A percentile compares a stretch with the other conserved stretches of the same genome.
These are phyloP conservation scores for Apogon talboti DNA, from an alignment of 2,797 vertebrate genomes.

Conservation along the genomic window DNA sequence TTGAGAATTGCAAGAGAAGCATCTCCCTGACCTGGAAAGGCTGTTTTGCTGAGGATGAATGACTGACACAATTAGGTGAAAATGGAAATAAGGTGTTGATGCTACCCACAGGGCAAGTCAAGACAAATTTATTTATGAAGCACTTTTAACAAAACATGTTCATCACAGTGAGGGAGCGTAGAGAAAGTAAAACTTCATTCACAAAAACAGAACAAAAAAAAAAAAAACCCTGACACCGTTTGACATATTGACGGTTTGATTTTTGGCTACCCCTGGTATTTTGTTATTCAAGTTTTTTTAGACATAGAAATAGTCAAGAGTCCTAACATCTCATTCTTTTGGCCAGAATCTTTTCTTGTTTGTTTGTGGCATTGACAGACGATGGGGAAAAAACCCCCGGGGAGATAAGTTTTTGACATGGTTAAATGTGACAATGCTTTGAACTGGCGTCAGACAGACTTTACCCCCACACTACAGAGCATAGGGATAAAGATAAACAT, in stretches of 20 bases:
- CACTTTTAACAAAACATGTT: slow-evolving; percentile 59
- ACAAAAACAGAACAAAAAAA: slow-evolving; percentile 3
- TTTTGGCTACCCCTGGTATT: slow-evolving; percentile 4
- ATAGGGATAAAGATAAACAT: slow-evolving; percentile 83
- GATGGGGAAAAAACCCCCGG: slow-evolving; percentile 60
- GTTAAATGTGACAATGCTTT: slow-evolving; percentile 81
- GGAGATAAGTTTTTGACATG: slow-evolving; percentile 77
- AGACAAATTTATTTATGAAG: slow-evolving; percentile 49
- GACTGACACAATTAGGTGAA: slow-evolving; percentile 78
- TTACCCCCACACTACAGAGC: slow-evolving; percentile 64
- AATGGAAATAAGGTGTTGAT: slow-evolving; percentile 58
- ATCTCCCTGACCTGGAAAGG: slow-evolving; percentile 70
- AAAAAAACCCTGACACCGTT: background rate
- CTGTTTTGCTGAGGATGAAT: slow-evolving; percentile 64
- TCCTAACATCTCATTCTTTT: background rate
- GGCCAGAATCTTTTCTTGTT: slow-evolving; percentile 45
- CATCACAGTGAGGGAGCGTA: background rate
- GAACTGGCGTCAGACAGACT: slow-evolving; percentile 80
- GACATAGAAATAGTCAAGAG: background rate
- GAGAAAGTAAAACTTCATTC: slow-evolving; percentile 21
- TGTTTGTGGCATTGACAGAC: slow-evolving; percentile 70
- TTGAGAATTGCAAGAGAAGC: slow-evolving; percentile 64
- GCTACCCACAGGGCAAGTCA: slow-evolving; percentile 47
- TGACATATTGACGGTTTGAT: background rate
- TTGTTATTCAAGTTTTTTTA: background rate